Base-by-base conservation (phyloP, 2,113 vertebrate genomes). In the Plecturocebus donacophilus region DNA sequence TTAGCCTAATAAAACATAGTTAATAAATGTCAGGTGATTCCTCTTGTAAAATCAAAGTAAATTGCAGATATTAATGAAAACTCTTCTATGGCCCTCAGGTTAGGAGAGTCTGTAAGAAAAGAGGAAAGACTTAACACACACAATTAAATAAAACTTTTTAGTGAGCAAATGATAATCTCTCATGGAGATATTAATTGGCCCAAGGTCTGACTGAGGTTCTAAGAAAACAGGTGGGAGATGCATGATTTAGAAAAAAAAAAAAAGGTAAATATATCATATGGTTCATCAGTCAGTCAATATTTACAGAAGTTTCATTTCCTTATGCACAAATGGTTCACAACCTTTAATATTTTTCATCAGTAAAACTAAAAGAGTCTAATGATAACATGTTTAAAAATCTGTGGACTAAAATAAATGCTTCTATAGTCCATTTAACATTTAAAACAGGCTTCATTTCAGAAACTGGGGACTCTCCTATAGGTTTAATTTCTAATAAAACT, bases 1-100 rank as follows among this genome's bases (percentile, higher is more conserved):
- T 54, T 94, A 96, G 19, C 56, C 75, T 89, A 73, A 68, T 79
- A 87, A 89, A 10, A 75, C 84, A 70, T 32, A 49, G 49, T 86
- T 94, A 92, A 86, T 68, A 94, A 89, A 89, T 79, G 27, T 42
- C 16, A 87, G 79, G 61, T 45, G 32, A 92, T 70, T 70, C 45
- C 77, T 88, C 40, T 42, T 81, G n/a, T 92, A 68, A 97, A 95
- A 82, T 86, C 77, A 75, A 86, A 81, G 30, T 86, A 81, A 87
- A 91, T 92, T 96, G 35, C n/a, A 54, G 27, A 87, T 91, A 54
- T 87, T 96, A 92, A 91, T 3, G 7, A 87, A 90, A 64, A 94
- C 56, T 70, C 71, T 79, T 85, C 64, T 47, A 73, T 64, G 84
- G 38, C 25, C 47, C n/a, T 42, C 47, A 56, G 19, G 20, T 88